phyloP scores from a whole-genome alignment of 2,888 invertebrate species.

The Herminia tarsipennalis region DNA sequence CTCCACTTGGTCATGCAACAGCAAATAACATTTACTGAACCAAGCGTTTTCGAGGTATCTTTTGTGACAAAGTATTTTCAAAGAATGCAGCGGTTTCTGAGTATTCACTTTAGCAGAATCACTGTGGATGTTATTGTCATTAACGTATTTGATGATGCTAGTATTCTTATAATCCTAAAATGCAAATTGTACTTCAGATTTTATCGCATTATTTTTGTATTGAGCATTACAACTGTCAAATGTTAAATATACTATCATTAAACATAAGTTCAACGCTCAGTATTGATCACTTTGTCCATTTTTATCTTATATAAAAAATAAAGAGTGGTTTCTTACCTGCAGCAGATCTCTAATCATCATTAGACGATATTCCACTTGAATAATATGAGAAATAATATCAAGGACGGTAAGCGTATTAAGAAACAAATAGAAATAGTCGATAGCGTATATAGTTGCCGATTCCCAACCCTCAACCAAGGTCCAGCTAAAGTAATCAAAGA shows the following conservation, averaged over 20 bases:
- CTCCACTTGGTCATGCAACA: constrained; percentile 34
- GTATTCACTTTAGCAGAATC: too few species aligned
- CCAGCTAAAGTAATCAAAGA: constrained; percentile 5
- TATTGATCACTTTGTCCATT: too few species aligned
- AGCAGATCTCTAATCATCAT: constrained; percentile 17
- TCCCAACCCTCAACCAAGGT: constrained; percentile 11
- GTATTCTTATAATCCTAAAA: background rate
- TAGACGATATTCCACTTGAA: constrained; percentile 41
- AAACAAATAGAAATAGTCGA: constrained; percentile 41
- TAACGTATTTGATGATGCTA: background rate
- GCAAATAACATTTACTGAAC: constrained; percentile 36
- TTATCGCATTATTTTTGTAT: too few species aligned
- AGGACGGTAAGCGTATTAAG: constrained; percentile 31
- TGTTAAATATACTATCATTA: too few species aligned
- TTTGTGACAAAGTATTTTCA: constrained; percentile 16
- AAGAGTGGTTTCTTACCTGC: background rate
- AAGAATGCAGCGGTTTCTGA: constrained; percentile 5
- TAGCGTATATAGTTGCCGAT: constrained; percentile 9
- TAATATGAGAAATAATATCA: constrained; percentile 33
- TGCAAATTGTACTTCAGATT: too few species aligned
- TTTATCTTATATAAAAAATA: too few species aligned
- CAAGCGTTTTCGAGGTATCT: constrained; percentile 19
- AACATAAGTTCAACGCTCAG: too few species aligned
- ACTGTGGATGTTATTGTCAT: background rate
- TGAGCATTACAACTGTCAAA: background rate